These are phyloP conservation scores for Calidris pygmaea DNA, from an alignment of 2,113 vertebrate species.

Conservation along the genomic window DNA sequence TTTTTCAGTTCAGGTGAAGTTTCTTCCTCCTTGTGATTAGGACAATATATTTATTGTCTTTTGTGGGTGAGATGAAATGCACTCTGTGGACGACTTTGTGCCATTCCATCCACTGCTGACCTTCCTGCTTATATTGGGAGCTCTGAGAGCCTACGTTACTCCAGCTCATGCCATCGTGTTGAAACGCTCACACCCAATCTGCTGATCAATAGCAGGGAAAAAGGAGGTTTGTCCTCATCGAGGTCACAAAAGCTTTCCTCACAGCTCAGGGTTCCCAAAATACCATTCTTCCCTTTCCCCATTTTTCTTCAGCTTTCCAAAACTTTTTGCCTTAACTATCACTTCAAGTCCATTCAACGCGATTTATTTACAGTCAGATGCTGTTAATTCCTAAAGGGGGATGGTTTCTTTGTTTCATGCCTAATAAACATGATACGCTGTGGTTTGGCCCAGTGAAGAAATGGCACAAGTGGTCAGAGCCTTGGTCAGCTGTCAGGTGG, in stretches of 20 bases:
- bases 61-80: not conserved
- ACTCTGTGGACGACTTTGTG: not conserved
- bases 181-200: not conserved
- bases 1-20: not conserved
- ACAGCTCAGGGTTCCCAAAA: not conserved
- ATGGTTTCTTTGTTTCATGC: not conserved
- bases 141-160: not conserved
- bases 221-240: not conserved
- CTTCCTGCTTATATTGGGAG: not conserved
- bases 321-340: not conserved
- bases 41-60: not conserved
- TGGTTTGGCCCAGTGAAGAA: not conserved
- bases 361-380: not conserved
- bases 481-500: not conserved
- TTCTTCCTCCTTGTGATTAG: not conserved
- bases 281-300: not conserved
- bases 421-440: not conserved
- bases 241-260: not conserved
- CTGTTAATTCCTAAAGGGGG: not conserved
- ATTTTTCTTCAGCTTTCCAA: not conserved
- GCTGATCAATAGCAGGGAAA: not conserved
- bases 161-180: rapidly evolving
- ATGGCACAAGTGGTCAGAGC: not conserved
- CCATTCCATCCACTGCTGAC: not conserved
- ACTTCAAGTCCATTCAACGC: not conserved